Base-by-base conservation (phyloP, 2,888 invertebrate genomes). In the Cephus nigrinus region DNA sequence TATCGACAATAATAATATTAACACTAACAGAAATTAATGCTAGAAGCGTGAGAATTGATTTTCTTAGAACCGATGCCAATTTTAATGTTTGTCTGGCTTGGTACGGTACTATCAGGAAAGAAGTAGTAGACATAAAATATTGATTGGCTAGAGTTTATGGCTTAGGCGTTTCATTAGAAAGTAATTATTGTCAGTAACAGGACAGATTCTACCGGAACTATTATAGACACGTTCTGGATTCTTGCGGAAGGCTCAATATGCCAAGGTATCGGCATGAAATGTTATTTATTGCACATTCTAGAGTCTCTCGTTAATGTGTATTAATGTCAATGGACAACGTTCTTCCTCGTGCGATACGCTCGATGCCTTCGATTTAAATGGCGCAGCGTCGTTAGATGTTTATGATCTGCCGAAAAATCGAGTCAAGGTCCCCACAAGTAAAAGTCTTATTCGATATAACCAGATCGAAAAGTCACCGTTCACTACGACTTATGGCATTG, bases 61-160 rank as follows among this genome's bases (percentile, higher is more conserved):
- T 55, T 55, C 23, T 55, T 33, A 55, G 78, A 80, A 81, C 81
- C 80, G 80, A 77, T 76, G 85, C 85, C 86, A 87, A 88, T 86
- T 86, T 78, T 73, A 86, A 80, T 75, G 82, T 82, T 82, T 78
- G 78, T 80, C 80, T 86, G 86, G 87, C 76, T 86, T 88, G 88
- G 84, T 55, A 55, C 55, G 55, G 55, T 55, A 23, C 55, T 55
- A 55, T 55, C 55, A 9, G 23, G 55, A 55, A 23, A 55, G 23
- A 55, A 55, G 9, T 23, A 23, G 23, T 15, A 23, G 23, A 5
- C 23, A 23, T 55, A 23, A 23, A 55, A 5, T 23, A 23, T 23
- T 55, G 1, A 23, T 55, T 55, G 55, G 23, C 23, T 55, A 23
- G 23, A 55, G 23, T 5, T 9, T 55, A 55, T 23, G 23, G 55